Conservation (phyloP, 2,113 vertebrate genomes). For the Nothobranchius kuhntae region DNA sequence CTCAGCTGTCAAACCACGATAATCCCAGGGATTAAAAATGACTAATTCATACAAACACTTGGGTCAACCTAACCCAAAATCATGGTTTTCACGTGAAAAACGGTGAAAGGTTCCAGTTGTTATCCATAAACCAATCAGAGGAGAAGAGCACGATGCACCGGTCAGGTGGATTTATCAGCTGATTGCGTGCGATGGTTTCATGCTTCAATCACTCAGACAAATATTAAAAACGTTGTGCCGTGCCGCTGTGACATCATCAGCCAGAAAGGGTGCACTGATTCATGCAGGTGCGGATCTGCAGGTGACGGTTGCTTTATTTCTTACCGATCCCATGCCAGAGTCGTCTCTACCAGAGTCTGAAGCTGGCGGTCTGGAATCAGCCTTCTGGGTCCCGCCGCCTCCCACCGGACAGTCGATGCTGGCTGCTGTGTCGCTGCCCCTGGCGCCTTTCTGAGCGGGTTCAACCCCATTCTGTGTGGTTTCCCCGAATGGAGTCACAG, state of each 20-base stretch:
- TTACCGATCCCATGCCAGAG: constrained; percentile 74
- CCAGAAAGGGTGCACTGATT: constrained; percentile 3
- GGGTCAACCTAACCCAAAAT: too few relatives aligned
- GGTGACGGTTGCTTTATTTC: not conserved
- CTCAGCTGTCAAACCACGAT: too few relatives aligned
- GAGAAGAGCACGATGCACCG: too few relatives aligned
- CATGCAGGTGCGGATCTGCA: constrained; percentile 25
- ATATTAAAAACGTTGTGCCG: not conserved
- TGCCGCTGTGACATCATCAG: constrained; percentile 15
- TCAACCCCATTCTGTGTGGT: not conserved
- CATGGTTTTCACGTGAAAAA: too few relatives aligned
- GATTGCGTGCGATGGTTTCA: not conserved
- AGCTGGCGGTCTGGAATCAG: not conserved
- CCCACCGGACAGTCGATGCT: constrained; percentile 36
- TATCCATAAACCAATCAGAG: not conserved
- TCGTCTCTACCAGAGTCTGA: constrained; percentile 46
- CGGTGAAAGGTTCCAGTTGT: too few relatives aligned
- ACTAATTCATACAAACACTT: too few relatives aligned
- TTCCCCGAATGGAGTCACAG: constrained; percentile 23
- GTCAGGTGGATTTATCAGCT: too few relatives aligned
- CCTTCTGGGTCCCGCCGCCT: constrained; percentile 3
- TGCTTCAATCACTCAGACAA: constrained; percentile 6
- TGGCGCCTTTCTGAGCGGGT: not conserved
- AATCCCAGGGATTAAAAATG: too few relatives aligned
- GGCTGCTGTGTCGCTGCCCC: constrained; percentile 6